Evolutionary conservation across 2,888 invertebrate genomes (phyloP).

Genomic region (Arge pagana): DNA sequence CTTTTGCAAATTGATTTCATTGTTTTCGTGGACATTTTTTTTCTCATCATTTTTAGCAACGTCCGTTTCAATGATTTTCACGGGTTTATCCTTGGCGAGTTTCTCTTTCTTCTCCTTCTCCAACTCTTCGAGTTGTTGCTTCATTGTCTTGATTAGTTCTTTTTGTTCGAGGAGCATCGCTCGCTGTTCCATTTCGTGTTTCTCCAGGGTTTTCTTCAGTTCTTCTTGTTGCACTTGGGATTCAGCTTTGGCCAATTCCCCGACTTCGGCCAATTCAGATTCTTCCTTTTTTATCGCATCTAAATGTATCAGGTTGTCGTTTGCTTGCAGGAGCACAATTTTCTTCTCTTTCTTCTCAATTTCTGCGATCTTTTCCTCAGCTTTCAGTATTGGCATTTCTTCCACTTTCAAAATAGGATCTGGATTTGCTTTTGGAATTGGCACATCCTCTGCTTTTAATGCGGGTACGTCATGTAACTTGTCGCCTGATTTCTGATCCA

Average conservation of each 20-base stretch:
- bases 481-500: slow-evolving; percentile 56
- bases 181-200: slow-evolving; percentile 71
- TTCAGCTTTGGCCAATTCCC: slow-evolving; percentile 45
- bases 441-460: slow-evolving; percentile 41
- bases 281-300: slow-evolving; percentile 57
- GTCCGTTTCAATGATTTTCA: slow-evolving; percentile 19
- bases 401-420: slow-evolving; percentile 56
- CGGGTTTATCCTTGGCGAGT: slow-evolving; percentile 14
- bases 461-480: slow-evolving; percentile 16
- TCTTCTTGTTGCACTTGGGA: slow-evolving; percentile 50
- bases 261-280: slow-evolving; percentile 57
- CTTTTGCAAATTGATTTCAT: slow-evolving; percentile 20
- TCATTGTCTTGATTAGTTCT: slow-evolving; percentile 66
- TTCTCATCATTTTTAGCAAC: slow-evolving; percentile 12
- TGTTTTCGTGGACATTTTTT: slow-evolving; percentile 39
- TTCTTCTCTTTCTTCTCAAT: slow-evolving; percentile 46
- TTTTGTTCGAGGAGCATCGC: slow-evolving; percentile 72
- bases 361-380: slow-evolving; percentile 27
- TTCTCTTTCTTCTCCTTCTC: slow-evolving; percentile 42
- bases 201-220: slow-evolving; percentile 62
- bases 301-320: slow-evolving; percentile 50
- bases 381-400: slow-evolving; percentile 43
- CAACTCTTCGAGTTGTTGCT: slow-evolving; percentile 63
- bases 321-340: slow-evolving; percentile 49
- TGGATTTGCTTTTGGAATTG: slow-evolving; percentile 52